phyloP scores from a whole-genome alignment of 1,140 invertebrate species.

The Lithobius niger region DNA sequence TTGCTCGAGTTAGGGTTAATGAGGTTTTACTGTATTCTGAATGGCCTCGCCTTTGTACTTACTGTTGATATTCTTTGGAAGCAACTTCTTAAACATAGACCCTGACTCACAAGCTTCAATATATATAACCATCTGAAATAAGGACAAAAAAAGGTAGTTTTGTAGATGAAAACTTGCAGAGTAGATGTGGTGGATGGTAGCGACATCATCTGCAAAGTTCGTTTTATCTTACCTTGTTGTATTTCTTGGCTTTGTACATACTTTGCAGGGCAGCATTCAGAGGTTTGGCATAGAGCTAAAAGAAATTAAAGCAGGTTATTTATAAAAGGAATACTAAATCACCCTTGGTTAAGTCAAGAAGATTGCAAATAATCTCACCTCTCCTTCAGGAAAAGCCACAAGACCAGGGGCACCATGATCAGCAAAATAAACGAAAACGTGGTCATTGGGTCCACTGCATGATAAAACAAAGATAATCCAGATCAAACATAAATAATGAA shows the following conservation, averaged over 20 bases:
- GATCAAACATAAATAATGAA: too few species aligned
- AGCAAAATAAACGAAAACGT: conserved; percentile 49
- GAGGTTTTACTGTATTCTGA: too few species aligned
- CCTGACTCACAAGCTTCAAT: conserved; percentile 53
- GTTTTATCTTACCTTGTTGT: conserved; percentile 28
- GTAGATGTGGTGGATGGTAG: too few species aligned
- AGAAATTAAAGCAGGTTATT: neutral
- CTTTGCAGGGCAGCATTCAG: conserved; percentile 31
- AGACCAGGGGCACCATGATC: conserved; percentile 49
- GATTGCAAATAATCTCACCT: conserved; percentile 8
- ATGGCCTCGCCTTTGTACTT: conserved; percentile 20
- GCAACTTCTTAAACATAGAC: conserved; percentile 48
- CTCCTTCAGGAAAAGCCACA: conserved; percentile 39
- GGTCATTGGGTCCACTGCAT: conserved; percentile 44
- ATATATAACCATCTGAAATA: conserved; percentile 44
- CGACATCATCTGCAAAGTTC: too few species aligned
- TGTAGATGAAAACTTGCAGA: too few species aligned
- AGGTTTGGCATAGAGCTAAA: conserved; percentile 32
- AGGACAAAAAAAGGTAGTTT: conserved; percentile 3
- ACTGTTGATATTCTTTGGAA: conserved; percentile 42
- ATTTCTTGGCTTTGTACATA: conserved; percentile 35
- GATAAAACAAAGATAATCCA: too few species aligned
- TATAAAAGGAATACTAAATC: neutral
- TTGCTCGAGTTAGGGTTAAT: too few species aligned
- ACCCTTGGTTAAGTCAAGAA: neutral